Base-by-base conservation (phyloP, 2,888 invertebrate species). In the Thyatira batis region DNA sequence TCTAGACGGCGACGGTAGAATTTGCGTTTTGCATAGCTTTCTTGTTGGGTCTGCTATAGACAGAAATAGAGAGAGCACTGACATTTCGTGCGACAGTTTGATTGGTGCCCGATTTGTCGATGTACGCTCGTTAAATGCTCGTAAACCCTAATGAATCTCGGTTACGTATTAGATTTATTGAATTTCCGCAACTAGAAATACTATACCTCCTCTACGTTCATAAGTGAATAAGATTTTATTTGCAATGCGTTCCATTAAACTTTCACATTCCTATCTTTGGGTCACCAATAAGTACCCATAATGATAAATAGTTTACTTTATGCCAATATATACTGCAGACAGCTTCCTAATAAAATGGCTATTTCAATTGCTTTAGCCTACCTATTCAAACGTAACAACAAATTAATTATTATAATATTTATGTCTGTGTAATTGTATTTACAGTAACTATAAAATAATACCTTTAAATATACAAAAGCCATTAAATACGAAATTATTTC, bases 1-100 rank as follows among this genome's bases (percentile, higher is more conserved):
- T 85, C 90, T 83, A 90, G 91, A 89, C 91, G 89, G 87, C 89
- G 90, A 81, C 90, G 72, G 76, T 69, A 85, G 84, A 87, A 90
- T 88, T 91, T 88, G 82, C 81, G 83, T 82, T 85, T 87, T 84
- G 84, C 87, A 85, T 87, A 84, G 86, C 83, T 87, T 89, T 87
- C 87, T 86, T 87, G 86, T 88, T 89, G 85, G 86, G 79, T 84
- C 83, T 84, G 85, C 71, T 70, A 68, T 76, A 73, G 75, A 85
- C 86, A 80, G 84, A 89, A 89, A 88, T 88, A 88, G 88, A 88
- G 82, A 73, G 87, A 85, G 87, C 87, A 85, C 82, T 89, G 89
- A 87, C 89, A 89, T 88, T 89, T 89, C 71, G 73, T 71, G 81
- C 73, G 78, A 80, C 80, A 79, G 68, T 82, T 82, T 80, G 78